These are phyloP conservation scores for Coelogynopora nodosa DNA, from an alignment of 2,888 invertebrate genomes.

Conservation along the genomic window DNA sequence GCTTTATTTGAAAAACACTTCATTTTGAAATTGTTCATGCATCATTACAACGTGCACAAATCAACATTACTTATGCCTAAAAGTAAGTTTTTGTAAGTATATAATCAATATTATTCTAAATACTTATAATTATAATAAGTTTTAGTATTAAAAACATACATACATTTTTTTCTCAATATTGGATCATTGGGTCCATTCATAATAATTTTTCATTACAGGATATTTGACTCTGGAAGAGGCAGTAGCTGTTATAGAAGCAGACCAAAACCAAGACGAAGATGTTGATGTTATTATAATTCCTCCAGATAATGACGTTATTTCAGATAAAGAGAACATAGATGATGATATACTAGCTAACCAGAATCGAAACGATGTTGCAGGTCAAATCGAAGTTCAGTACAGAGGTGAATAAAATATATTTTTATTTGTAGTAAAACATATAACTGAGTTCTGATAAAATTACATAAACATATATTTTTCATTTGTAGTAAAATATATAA, in stretches of 20 bases:
- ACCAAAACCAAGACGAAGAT: neutral
- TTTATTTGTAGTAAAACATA: neutral
- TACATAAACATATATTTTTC: neutral
- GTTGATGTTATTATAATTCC: constrained; percentile 8
- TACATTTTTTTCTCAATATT: neutral
- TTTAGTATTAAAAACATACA: neutral
- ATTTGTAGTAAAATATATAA: neutral
- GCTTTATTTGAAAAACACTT: too few species aligned
- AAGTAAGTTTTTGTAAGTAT: neutral
- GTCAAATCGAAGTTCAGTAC: neutral
- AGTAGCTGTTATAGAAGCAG: neutral
- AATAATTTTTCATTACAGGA: neutral
- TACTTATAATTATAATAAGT: neutral
- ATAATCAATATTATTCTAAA: neutral
- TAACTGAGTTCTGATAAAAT: neutral
- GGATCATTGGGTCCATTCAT: neutral
- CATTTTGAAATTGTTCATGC: too few species aligned
- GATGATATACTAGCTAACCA: neutral
- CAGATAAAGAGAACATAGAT: neutral
- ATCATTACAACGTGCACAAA: neutral
- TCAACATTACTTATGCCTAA: neutral
- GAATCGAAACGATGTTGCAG: neutral
- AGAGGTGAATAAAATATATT: neutral
- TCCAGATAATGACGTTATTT: constrained; percentile 2
- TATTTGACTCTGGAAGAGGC: constrained; percentile 17